Evolutionary conservation across 2,888 invertebrate genomes (phyloP), one percentile per base, ranked within the genome.

Genomic region (Trichacis sp.): DNA sequence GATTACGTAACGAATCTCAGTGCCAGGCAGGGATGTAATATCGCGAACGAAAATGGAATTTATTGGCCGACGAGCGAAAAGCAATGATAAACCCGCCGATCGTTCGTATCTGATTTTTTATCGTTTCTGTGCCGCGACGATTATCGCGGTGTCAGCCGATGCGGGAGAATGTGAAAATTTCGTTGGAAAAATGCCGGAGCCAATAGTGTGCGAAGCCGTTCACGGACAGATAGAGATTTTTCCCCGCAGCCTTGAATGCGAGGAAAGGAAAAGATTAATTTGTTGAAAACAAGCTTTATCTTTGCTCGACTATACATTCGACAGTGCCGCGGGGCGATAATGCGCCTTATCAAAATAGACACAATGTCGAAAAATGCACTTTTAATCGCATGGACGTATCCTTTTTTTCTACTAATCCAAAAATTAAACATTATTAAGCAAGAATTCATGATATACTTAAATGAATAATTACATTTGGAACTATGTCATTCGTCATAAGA

Each of bases 1-100:
- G 64, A 64, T 68, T 68, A 64, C 55, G 68, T 52, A 68, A 64
- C 52, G 49, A 57, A 61, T 57, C 64, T 61, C 68, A 68, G 64
- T 68, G 68, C 60, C 58, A 63, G n/a, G 43, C 30, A 46, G 42
- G 42, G 51, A 53, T 55, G 52, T 42, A 45, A 48, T 55, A 64
- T 68, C 48, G 54, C 12, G 57, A 17, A 47, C 33, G 57, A 43
- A 55, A 59, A 53, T 67, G 50, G 62, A 66, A 59, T 66, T 58
- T 62, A 62, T 59, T 56, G 56, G 58, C 38, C 48, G 33, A 20
- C 40, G 14, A 30, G 19, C 38, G 59, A 53, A 65, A 52, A 36
- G 40, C 19, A 24, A 2, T 24, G 49, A 59, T 64, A 59, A 59
- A 53, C 30, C 30, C 40, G 33, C 6, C 12, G 58, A 17, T 40